Base-by-base conservation (phyloP, 2,113 vertebrate genomes). In the Carollia perspicillata region DNA sequence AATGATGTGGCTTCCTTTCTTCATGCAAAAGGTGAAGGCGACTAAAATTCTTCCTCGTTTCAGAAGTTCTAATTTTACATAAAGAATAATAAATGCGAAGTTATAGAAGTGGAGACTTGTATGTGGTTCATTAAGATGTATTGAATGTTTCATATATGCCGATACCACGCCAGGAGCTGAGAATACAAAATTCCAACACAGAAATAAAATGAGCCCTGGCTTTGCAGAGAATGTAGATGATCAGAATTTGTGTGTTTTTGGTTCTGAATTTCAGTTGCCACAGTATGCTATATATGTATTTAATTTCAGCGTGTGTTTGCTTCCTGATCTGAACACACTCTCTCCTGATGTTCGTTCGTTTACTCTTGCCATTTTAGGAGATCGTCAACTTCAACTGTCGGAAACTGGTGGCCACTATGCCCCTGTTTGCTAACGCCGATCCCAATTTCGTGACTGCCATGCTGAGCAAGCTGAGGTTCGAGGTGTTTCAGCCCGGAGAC, bases 361-460 rank as follows among this genome's bases (percentile, higher is more conserved):
- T 90, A 11, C 26, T 97, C 90, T 90, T 86, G 80, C 90, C 30
- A 55, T 26, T 97, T 92, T 97, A 99, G 99, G 99, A 99, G 98
- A 99, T 99, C 49, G 99, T 99, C 96, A 99, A 99, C 98, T 99
- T 99, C 97, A 99, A 99, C 88, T 99, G 99, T 94, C 99, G 99
- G 55, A 99, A 99, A 93, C 98, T 99, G 10, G 99, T 99, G 93
- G 99, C 99, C 96, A 99, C 99, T 3, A 99, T 99, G 99, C 99
- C 99, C 17, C 98, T 99, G 93, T 99, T 99, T 92, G 99, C 99
- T 55, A 99, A 99, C 0, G 99, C 99, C 0, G 99, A 99, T 98
- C 99, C 99, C 75, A 99, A 99, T 98, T 99, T 99, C 81, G 99
- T 99, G 97, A 99, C 99, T 1, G 99, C 99, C 91, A 99, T 99